Base-by-base conservation (phyloP, 2,888 invertebrate genomes). In the Podotricha telesiphe region DNA sequence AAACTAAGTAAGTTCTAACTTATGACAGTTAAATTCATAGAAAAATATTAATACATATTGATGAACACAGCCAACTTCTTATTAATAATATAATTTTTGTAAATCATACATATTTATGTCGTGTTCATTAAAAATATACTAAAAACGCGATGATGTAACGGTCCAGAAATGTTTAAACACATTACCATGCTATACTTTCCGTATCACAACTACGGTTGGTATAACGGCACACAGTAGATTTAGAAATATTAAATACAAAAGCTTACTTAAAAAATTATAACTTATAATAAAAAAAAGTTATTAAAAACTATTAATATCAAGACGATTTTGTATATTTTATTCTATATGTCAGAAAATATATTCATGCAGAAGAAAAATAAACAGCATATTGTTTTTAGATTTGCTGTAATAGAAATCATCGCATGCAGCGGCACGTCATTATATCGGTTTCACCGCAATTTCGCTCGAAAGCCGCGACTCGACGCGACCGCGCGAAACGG, bases 371-470 rank as follows among this genome's bases (percentile, higher is more conserved):
- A 55, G 34, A 55, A 37, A 55, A 55, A 55, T 55, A 55, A 55
- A 55, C 34, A 28, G 28, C 28, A 53, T 17, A 42, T 56, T 56
- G 37, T 45, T 42, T 45, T n/a, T 17, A 56, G 37, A 19, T 48
- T 68, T 28, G 62, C 37, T 58, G 40, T 68, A 69, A 71, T 69
- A 73, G 73, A 73, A 72, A 71, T 67, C 71, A 68, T 58, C 37
- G 66, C 74, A 73, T 73, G 70, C 85, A 81, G 84, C 83, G 85
- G 75, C 71, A 70, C 78, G 77, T 80, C 82, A 84, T 87, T 86
- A 84, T 85, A 85, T 86, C 82, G 84, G 82, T 89, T 92, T 90
- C 89, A 85, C 88, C 83, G 81, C 82, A 82, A 84, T 86, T 88
- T 88, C 80, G 83, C 80, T 88, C 80, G 89, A 91, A 91, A 90